These are phyloP conservation scores for Drosophila nigrodunni DNA, from an alignment of 1,140 invertebrate genomes.

Conservation along the genomic window DNA sequence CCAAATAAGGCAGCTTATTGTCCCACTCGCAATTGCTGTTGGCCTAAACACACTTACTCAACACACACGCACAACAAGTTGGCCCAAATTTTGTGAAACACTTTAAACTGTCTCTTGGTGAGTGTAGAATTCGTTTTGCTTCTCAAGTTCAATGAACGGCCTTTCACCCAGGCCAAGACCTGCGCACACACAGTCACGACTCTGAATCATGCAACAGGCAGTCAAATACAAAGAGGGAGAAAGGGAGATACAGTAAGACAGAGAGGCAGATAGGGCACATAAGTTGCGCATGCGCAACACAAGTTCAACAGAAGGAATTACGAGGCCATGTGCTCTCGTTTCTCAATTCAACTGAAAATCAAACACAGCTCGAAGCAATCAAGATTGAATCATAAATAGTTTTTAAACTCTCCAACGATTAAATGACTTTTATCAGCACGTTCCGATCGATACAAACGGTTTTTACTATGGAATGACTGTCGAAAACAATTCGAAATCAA, in stretches of 20 bases:
- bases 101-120: conserved; percentile 23
- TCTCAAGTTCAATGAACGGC: conserved; percentile 63
- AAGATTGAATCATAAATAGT: not conserved
- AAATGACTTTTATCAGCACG: not conserved
- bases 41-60: not conserved
- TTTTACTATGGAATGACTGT: not conserved
- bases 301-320: not conserved
- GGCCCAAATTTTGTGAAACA: conserved; percentile 39
- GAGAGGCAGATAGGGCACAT: not conserved
- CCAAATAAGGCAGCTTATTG: conserved; percentile 28
- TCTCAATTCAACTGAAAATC: not conserved
- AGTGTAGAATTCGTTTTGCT: not conserved
- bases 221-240: not conserved
- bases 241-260: no score
- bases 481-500: not conserved
- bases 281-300: conserved; percentile 31
- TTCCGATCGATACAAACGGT: not conserved
- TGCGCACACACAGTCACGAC: not conserved
- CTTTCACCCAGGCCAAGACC: conserved; percentile 56
- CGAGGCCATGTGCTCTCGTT: not conserved
- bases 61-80: conserved; percentile 2
- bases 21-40: not conserved
- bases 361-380: conserved; percentile 1
- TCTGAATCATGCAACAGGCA: conserved; percentile 21
- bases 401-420: not conserved